Percentiles rank a stretch among this genome's conserved stretches.
phyloP scores from a whole-genome alignment of 2,797 vertebrate species.

The Bradypodion pumilum region DNA sequence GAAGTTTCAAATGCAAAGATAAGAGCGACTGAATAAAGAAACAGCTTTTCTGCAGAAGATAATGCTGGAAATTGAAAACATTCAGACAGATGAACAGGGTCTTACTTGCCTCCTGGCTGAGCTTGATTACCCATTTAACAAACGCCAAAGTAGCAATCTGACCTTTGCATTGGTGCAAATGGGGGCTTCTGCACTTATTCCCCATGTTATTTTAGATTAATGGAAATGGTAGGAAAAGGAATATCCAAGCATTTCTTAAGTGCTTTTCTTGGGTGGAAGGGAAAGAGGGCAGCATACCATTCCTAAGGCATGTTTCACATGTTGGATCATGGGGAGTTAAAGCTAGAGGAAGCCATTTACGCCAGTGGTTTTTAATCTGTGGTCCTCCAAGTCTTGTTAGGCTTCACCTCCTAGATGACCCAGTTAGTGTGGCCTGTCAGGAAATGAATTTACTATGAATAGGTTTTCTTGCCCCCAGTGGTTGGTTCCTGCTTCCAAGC shows the following conservation, averaged over 20 bases:
- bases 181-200: conserved; percentile 50
- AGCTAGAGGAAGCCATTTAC: neutral
- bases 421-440: too few species aligned
- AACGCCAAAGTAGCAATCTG: conserved; percentile 42
- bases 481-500: too few species aligned
- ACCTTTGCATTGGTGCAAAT: conserved; percentile 53
- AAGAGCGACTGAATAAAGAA: conserved; percentile 68
- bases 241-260: conserved; percentile 28
- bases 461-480: too few species aligned
- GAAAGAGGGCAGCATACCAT: neutral
- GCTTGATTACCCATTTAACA: conserved; percentile 60
- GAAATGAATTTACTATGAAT: too few species aligned
- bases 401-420: neutral
- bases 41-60: conserved; percentile 64
- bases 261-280: conserved; percentile 10
- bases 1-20: conserved; percentile 59
- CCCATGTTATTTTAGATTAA: conserved; percentile 63
- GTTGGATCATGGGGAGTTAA: neutral
- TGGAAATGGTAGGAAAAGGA: conserved; percentile 41
- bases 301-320: neutral
- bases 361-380: neutral
- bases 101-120: conserved; percentile 49
- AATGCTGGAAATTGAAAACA: conserved; percentile 66
- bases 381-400: neutral
- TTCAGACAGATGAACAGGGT: conserved; percentile 49